phyloP scores from a whole-genome alignment of 2,888 invertebrate genomes.

The Eilema griseolum region DNA sequence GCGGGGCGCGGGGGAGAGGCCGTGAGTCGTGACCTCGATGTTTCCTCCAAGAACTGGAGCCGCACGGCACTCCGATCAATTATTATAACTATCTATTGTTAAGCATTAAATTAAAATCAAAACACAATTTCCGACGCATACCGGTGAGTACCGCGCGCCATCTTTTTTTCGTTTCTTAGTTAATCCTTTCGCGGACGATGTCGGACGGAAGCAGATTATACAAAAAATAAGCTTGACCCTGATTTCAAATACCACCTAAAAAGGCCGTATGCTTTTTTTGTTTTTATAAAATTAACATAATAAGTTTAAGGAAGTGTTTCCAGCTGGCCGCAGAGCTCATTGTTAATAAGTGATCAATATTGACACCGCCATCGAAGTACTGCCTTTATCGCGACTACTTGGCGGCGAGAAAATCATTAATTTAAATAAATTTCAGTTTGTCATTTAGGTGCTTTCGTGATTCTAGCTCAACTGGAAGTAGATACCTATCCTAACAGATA shows the following conservation, averaged over 20 bases:
- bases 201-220: neutral
- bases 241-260: neutral
- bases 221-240: neutral
- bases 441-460: too few species aligned
- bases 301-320: neutral
- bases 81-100: neutral
- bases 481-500: too few species aligned
- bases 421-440: too few species aligned
- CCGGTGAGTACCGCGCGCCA: neutral
- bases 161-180: neutral
- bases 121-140: neutral
- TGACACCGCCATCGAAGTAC: too few species aligned
- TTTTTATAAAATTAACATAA: constrained; percentile 1
- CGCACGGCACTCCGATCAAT: neutral
- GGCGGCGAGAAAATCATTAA: too few species aligned
- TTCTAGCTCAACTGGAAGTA: too few species aligned
- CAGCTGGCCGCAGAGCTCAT: neutral
- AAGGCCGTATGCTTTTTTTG: neutral
- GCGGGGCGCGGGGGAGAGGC: neutral
- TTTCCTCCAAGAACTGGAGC: neutral
- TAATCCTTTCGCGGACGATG: neutral
- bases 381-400: too few species aligned
- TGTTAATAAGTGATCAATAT: too few species aligned
- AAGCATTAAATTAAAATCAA: neutral
- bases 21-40: neutral